Percentiles rank a stretch among this genome's conserved stretches.
Evolutionary conservation across 2,113 vertebrate species (phyloP).

Genomic region (Stigmatopora nigra): DNA sequence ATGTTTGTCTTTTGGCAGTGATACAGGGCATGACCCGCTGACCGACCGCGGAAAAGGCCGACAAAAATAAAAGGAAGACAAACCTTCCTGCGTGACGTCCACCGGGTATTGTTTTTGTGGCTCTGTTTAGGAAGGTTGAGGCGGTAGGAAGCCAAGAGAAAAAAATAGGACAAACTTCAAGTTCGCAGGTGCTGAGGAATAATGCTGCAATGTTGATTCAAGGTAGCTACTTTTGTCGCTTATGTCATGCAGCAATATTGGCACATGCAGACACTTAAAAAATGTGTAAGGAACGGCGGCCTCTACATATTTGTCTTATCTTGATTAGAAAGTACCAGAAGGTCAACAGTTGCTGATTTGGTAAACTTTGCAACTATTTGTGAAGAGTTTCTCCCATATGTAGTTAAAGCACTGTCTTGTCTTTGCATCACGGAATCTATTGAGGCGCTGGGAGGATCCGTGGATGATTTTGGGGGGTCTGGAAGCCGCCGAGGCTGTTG

Average conservation of each 20-base stretch:
- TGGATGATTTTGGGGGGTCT: slow-evolving; percentile 1
- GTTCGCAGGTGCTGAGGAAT: not conserved
- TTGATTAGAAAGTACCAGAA: not conserved
- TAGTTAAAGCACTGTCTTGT: not conserved
- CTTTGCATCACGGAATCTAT: not conserved
- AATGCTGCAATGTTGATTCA: not conserved
- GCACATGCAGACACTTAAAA: not conserved
- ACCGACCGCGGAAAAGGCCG: slow-evolving; percentile 49
- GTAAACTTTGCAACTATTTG: not conserved
- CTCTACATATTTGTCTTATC: not conserved
- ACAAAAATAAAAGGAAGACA: slow-evolving; percentile 65
- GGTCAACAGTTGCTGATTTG: not conserved
- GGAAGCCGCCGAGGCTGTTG: slow-evolving; percentile 1
- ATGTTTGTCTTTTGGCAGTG: slow-evolving; percentile 10
- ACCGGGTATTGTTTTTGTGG: slow-evolving; percentile 66
- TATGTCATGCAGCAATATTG: not conserved
- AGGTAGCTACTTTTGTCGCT: not conserved
- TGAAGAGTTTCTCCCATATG: not conserved
- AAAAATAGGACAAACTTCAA: not conserved
- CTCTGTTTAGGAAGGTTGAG: slow-evolving; percentile 46
- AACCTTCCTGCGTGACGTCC: slow-evolving; percentile 69
- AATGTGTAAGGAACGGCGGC: not conserved
- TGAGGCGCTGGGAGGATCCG: not conserved
- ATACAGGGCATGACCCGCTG: slow-evolving; percentile 16
- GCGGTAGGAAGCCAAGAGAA: slow-evolving; percentile 14